Conservation (phyloP, 2,888 invertebrate species). For the Drosophila neonasuta region DNA sequence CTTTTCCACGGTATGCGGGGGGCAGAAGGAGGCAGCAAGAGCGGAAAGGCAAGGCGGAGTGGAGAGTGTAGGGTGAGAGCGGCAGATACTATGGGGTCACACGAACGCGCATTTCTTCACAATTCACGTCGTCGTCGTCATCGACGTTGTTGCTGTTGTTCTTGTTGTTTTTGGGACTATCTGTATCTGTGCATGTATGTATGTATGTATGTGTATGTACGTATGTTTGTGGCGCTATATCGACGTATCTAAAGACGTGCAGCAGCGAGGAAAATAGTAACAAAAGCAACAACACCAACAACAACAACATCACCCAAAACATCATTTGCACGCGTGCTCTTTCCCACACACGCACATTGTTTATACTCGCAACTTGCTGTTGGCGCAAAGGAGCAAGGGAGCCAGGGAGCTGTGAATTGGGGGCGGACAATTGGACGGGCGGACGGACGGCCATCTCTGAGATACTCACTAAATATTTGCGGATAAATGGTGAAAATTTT, state of each 20-base stretch:
- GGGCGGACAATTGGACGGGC: constrained; percentile 32
- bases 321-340: constrained; percentile 78
- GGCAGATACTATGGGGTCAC: constrained; percentile 68
- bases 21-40: too few species aligned
- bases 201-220: constrained; percentile 26
- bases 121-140: constrained; percentile 66
- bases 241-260: constrained; percentile 74
- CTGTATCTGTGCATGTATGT: constrained; percentile 42
- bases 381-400: constrained; percentile 23
- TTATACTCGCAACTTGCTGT: constrained; percentile 33
- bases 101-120: constrained; percentile 78
- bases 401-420: constrained; percentile 13
- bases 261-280: constrained; percentile 14
- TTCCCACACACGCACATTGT: constrained; percentile 66
- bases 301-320: constrained; percentile 38
- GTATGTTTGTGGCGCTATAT: constrained; percentile 55
- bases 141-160: constrained; percentile 41
- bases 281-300: constrained; percentile 6
- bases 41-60: background rate
- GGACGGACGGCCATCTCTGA: constrained; percentile 52
- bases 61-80: constrained; percentile 36
- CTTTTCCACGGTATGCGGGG: constrained; percentile 43
- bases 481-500: constrained; percentile 81
- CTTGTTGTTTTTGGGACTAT: constrained; percentile 48
- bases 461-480: constrained; percentile 80